Conservation (phyloP, 2,888 invertebrate genomes). For the Drosophila incognita region DNA sequence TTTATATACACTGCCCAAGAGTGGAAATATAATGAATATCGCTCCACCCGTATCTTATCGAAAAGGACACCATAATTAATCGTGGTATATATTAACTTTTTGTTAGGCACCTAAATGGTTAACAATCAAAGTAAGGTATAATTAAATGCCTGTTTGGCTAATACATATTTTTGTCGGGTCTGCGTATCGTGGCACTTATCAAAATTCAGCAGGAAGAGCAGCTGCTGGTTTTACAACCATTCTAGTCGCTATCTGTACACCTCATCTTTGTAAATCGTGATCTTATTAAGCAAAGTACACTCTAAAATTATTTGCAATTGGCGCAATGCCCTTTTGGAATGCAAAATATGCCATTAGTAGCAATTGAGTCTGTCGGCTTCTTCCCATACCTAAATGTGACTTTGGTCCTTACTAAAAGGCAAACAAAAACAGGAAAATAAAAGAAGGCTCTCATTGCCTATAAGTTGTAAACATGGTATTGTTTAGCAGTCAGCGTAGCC, state of each 20-base stretch:
- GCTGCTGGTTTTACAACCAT: conserved; percentile 10
- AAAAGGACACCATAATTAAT: background rate
- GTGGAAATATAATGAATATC: background rate
- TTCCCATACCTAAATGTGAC: conserved; percentile 44
- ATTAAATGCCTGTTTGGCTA: background rate
- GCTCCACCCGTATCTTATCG: background rate
- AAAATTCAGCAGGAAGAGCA: conserved; percentile 2
- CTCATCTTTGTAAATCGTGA: conserved; percentile 72
- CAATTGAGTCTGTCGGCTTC: conserved; percentile 45
- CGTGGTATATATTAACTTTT: background rate
- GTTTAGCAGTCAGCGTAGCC: conserved; percentile 46
- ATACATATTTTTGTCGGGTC: background rate
- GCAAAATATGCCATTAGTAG: conserved; percentile 80
- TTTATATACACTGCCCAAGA: conserved; percentile 37
- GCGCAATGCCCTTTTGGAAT: conserved; percentile 77
- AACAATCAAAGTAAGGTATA: background rate
- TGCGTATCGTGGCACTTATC: conserved; percentile 1
- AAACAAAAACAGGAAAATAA: conserved; percentile 18
- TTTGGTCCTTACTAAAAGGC: conserved; percentile 46
- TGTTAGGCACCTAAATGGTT: background rate
- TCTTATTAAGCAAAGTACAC: conserved; percentile 71
- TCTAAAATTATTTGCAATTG: conserved; percentile 76
- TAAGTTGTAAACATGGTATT: conserved; percentile 83
- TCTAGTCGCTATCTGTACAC: conserved; percentile 38
- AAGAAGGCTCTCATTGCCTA: conserved; percentile 58